A percentile compares a stretch with the other conserved stretches of the same genome.
phyloP scores from a whole-genome alignment of 2,888 invertebrate species.

The Eucriotettix oculatus region DNA sequence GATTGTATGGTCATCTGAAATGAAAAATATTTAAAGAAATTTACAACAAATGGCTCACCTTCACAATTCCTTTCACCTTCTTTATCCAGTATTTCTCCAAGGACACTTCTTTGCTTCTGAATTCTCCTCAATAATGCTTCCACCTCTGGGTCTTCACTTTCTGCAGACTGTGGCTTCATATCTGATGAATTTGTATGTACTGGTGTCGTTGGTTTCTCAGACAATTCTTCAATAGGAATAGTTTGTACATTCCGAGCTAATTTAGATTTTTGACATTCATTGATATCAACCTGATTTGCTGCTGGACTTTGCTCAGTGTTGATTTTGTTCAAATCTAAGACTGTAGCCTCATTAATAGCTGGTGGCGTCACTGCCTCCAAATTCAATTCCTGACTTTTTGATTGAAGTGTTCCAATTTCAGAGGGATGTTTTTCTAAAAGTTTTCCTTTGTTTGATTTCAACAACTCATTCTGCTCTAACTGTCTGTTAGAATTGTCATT shows the following conservation, averaged over 20 bases:
- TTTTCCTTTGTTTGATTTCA: constrained; percentile 20
- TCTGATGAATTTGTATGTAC: background rate
- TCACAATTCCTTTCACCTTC: constrained; percentile 23
- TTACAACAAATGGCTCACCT: constrained; percentile 5
- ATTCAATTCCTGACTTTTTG: background rate
- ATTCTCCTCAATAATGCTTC: constrained; percentile 46
- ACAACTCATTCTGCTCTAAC: background rate
- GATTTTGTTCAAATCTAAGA: background rate
- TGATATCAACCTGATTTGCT: background rate
- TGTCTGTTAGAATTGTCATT: background rate
- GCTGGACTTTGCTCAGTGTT: background rate
- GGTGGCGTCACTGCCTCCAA: no score
- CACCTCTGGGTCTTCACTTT: constrained; percentile 37
- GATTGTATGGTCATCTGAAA: no score
- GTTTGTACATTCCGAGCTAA: background rate
- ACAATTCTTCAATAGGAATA: background rate
- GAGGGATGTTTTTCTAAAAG: constrained; percentile 20
- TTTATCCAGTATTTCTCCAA: constrained; percentile 48
- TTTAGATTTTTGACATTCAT: background rate
- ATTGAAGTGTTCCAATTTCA: constrained; percentile 3
- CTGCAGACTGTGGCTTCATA: constrained; percentile 15
- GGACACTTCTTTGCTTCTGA: constrained; percentile 48
- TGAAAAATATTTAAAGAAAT: no score
- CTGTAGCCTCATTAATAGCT: background rate
- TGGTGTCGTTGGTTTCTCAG: background rate